These are phyloP conservation scores for Coreoperca whiteheadi DNA, from an alignment of 2,113 vertebrate species.

Conservation along the genomic window DNA sequence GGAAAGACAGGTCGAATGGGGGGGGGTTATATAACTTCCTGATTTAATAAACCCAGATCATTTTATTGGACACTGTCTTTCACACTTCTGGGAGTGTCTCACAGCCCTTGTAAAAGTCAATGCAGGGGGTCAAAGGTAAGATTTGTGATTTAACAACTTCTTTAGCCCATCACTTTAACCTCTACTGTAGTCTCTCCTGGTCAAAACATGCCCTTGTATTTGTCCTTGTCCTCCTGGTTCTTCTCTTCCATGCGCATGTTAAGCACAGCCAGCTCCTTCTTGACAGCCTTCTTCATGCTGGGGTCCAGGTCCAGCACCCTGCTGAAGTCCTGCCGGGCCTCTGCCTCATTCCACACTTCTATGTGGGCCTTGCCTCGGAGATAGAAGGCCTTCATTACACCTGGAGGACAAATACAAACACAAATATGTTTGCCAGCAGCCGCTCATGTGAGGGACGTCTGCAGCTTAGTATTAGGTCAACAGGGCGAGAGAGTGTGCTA, in stretches of 20 bases:
- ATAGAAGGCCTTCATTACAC: slow-evolving; percentile 87
- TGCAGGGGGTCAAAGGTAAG: neutral
- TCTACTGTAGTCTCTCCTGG: neutral
- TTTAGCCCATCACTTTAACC: neutral
- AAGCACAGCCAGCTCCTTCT: slow-evolving; percentile 84
- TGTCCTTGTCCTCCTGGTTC: slow-evolving; percentile 86
- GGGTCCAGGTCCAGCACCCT: slow-evolving; percentile 89
- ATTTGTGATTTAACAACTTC: neutral
- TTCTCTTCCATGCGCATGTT: slow-evolving; percentile 88
- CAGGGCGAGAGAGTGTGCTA: neutral
- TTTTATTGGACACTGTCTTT: slow-evolving; percentile 4
- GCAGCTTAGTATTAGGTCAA: neutral
- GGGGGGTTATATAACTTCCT: neutral
- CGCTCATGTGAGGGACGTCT: neutral
- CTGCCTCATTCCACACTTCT: slow-evolving; percentile 89
- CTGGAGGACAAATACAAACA: slow-evolving; percentile 53
- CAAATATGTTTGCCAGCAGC: neutral
- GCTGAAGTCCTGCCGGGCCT: slow-evolving; percentile 86
- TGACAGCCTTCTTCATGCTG: slow-evolving; percentile 85
- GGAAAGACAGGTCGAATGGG: neutral
- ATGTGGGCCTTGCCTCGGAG: slow-evolving; percentile 88
- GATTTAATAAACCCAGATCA: neutral
- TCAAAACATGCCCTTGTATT: slow-evolving; percentile 87
- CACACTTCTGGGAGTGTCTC: neutral
- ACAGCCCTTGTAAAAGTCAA: neutral